Evolutionary conservation across 2,888 invertebrate genomes (phyloP).

Genomic region (Oxystoma pomonae): DNA sequence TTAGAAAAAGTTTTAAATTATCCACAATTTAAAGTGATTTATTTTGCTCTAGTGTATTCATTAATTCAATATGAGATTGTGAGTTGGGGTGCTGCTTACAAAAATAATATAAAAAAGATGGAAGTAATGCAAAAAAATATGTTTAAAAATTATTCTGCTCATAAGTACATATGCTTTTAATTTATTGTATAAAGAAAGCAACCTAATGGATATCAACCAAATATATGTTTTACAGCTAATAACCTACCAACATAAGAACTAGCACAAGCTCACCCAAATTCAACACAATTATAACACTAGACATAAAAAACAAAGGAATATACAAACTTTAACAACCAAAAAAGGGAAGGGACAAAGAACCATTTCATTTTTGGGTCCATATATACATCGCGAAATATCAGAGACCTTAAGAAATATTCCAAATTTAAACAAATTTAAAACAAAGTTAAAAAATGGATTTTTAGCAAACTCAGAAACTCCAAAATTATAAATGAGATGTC

Average conservation of each 20-base stretch:
- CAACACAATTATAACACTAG: neutral
- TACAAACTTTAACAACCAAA: too few species aligned
- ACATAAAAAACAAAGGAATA: too few species aligned
- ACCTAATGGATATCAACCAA: neutral
- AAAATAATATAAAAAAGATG: neutral
- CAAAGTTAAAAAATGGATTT: neutral
- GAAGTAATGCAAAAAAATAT: slow-evolving; percentile 1
- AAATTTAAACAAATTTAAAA: neutral
- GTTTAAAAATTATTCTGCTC: neutral
- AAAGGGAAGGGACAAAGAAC: neutral
- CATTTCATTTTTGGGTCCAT: neutral
- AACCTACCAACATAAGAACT: neutral
- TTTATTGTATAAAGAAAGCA: neutral
- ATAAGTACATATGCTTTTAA: neutral
- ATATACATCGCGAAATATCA: neutral
- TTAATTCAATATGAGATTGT: neutral
- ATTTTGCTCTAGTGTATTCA: too few species aligned
- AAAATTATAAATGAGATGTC: neutral
- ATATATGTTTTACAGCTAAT: neutral
- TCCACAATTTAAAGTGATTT: neutral
- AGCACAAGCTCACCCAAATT: neutral
- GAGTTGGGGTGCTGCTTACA: neutral
- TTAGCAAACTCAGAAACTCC: neutral
- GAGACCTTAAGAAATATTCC: neutral
- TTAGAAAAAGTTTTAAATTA: neutral